These are phyloP conservation scores for Uria aalge DNA, from an alignment of 2,113 vertebrate genomes.

Conservation along the genomic window DNA sequence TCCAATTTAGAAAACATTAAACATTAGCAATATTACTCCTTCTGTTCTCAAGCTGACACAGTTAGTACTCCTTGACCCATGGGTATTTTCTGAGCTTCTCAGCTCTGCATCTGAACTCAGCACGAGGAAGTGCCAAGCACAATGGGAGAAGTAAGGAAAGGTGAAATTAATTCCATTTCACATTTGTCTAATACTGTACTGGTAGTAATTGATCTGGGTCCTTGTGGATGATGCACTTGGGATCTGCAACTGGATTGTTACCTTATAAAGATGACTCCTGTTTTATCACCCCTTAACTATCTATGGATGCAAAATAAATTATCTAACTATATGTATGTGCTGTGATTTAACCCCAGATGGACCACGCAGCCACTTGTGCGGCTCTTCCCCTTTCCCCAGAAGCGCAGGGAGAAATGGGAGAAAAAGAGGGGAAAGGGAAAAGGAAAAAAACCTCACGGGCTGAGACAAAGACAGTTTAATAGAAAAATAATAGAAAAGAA, in stretches of 20 bases:
- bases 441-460: not conserved
- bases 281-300: slow-evolving; percentile 49
- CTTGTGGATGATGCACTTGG: slow-evolving; percentile 2
- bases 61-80: not conserved
- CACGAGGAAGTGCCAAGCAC: not conserved
- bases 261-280: slow-evolving; percentile 51
- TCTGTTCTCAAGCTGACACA: slow-evolving; percentile 36
- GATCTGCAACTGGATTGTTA: slow-evolving; percentile 49
- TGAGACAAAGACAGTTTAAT: not conserved
- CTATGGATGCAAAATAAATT: slow-evolving; percentile 44
- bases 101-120: slow-evolving; percentile 43
- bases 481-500: not conserved
- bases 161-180: slow-evolving; percentile 59
- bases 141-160: not conserved
- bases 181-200: slow-evolving; percentile 1
- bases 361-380: not conserved
- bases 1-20: slow-evolving; percentile 6
- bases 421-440: not conserved
- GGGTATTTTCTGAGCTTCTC: slow-evolving; percentile 23
- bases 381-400: not conserved
- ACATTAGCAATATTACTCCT: slow-evolving; percentile 8
- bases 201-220: slow-evolving; percentile 23
- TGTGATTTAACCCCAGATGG: not conserved
- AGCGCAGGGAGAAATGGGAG: not conserved
- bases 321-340: slow-evolving; percentile 14